Base-by-base conservation (phyloP, 2,113 vertebrate species). In the Potamarius usumacintae region DNA sequence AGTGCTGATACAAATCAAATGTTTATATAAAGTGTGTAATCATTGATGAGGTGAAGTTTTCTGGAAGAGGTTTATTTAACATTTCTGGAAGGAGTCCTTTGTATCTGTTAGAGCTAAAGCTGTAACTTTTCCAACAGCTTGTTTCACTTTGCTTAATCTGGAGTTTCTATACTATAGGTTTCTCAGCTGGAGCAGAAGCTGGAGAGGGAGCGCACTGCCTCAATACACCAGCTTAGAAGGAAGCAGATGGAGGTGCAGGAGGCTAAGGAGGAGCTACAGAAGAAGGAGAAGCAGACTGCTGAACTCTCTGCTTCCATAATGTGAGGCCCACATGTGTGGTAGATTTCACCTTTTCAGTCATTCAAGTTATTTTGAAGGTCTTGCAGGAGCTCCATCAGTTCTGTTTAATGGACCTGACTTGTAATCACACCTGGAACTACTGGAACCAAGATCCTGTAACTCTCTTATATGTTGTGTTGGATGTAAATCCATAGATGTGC, bases 101-200 rank as follows among this genome's bases (percentile, higher is more conserved):
- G 58, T 22, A 15, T 58, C 57, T 42, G 42, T 42, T 42, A 3
- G 42, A 42, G 42, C 42, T 42, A 17, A 15, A 15, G 57, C 4
- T 57, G 55, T 53, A 7, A 53, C 42, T 53, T 10, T 71, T 71
- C 14, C 30, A 14, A 7, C 65, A n/a, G 7, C 20, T 27, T 2
- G 27, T 67, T 67, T 10, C 7, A 9, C 14, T 72, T 9, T 1
- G 1, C 22, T 77, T 77, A 4, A 78, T 25, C 3, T 4, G 7
- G 48, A 5, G 25, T 83, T 65, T 76, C 0, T 72, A 8, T n/a
- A 52, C 50, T 14, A 20, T 58, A 99, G 98, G 93, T 99, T 72
- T 97, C 96, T 18, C 91, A 83, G 89, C 90, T 99, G 92, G 97
- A 98, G 92, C 95, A 96, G 92, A 95, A 97, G 84, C 94, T 97